Percentiles rank a stretch among this genome's conserved stretches.
Conservation (phyloP, 2,888 invertebrate species). For the Drosophila mimica region DNA sequence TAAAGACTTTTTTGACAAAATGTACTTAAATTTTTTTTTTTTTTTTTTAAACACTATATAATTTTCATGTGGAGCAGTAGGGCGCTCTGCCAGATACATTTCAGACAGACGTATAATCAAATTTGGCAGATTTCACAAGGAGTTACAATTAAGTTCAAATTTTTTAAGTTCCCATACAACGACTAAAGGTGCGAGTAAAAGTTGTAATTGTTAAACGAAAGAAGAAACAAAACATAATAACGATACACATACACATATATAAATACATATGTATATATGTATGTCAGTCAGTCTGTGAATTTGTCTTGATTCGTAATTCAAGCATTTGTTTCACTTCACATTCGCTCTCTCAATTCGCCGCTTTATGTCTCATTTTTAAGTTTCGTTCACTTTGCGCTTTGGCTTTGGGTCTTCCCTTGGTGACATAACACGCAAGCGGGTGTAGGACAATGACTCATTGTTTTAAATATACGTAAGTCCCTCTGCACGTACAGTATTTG, state of each 20-base stretch:
- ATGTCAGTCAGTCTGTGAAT: neutral
- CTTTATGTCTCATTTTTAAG: slow-evolving; percentile 15
- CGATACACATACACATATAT: neutral
- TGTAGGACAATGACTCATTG: slow-evolving; percentile 25
- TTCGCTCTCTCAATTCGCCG: slow-evolving; percentile 34
- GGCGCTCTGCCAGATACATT: slow-evolving; percentile 22
- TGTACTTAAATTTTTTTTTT: neutral
- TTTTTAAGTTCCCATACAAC: slow-evolving; percentile 56
- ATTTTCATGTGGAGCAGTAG: slow-evolving; percentile 61
- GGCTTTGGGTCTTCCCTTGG: slow-evolving; percentile 27
- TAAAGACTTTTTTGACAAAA: neutral
- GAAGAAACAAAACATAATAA: slow-evolving; percentile 33
- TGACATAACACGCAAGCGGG: slow-evolving; percentile 18
- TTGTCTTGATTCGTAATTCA: slow-evolving; percentile 41
- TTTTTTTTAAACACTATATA: slow-evolving; percentile 8
- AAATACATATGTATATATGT: neutral
- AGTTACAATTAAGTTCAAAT: slow-evolving; percentile 54
- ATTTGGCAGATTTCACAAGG: slow-evolving; percentile 66
- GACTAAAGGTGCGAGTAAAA: slow-evolving; percentile 37
- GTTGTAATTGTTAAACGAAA: slow-evolving; percentile 34
- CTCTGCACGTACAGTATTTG: neutral
- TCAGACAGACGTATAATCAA: slow-evolving; percentile 56
- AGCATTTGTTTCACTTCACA: slow-evolving; percentile 54
- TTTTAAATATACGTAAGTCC: neutral
- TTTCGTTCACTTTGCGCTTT: neutral